Percentiles rank a stretch among this genome's conserved stretches.
phyloP scores from a whole-genome alignment of 2,113 vertebrate species.

The Dasyprocta punctata region DNA sequence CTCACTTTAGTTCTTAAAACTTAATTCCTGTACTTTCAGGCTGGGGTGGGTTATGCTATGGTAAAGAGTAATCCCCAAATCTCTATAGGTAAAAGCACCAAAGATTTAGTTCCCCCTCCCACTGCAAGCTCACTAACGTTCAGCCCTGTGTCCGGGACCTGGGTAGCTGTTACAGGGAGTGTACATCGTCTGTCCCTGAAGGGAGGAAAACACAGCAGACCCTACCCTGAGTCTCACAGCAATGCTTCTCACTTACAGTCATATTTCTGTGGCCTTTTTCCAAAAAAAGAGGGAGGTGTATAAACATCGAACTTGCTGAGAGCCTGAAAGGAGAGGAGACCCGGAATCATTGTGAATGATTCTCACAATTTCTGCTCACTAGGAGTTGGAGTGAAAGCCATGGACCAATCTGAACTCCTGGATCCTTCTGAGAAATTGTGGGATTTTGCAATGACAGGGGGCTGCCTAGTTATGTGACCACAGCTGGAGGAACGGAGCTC shows the following conservation, averaged over 20 bases:
- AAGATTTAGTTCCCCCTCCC: no score
- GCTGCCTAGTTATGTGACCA: fast-evolving
- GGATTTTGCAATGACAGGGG: fast-evolving
- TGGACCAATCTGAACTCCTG: not conserved
- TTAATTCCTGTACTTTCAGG: not conserved
- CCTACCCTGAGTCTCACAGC: no score
- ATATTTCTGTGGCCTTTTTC: not conserved
- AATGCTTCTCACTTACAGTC: fast-evolving
- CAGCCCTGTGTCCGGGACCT: not conserved
- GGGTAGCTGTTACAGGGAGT: not conserved
- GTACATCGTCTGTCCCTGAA: not conserved
- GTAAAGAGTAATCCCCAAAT: not conserved
- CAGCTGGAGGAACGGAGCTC: fast-evolving
- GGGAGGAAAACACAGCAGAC: fast-evolving
- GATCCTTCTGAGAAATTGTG: not conserved
- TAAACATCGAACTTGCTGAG: fast-evolving
- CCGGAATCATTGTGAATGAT: not conserved
- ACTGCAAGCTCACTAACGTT: fast-evolving
- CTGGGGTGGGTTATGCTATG: no score
- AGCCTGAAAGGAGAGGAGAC: not conserved
- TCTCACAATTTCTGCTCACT: not conserved
- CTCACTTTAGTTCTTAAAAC: not conserved
- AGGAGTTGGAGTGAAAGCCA: not conserved
- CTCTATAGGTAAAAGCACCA: not conserved
- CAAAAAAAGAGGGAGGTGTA: fast-evolving